phyloP scores from a whole-genome alignment of 2,797 vertebrate species.

The Cirrhinus mrigala region DNA sequence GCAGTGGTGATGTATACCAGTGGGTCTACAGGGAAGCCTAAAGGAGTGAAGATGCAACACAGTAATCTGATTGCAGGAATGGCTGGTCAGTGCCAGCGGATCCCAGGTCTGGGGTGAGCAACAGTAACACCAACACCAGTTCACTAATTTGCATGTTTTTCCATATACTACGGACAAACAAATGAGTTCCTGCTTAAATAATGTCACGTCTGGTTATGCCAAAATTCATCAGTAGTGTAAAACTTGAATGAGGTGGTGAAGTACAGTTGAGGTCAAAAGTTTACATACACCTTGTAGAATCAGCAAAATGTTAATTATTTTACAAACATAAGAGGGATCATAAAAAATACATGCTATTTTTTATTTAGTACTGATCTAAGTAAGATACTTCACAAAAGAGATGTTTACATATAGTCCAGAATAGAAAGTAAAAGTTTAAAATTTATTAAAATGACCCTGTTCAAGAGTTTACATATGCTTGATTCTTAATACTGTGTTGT shows the following conservation, averaged over 20 bases:
- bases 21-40: constrained; percentile 87
- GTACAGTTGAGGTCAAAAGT: not conserved
- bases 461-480: too few relatives aligned
- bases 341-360: too few relatives aligned
- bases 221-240: not conserved
- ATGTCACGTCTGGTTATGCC: not conserved
- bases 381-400: too few relatives aligned
- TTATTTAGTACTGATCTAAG: too few relatives aligned
- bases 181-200: not conserved
- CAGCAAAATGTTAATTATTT: too few relatives aligned
- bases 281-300: too few relatives aligned
- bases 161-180: not conserved
- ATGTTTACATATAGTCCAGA: too few relatives aligned
- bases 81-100: constrained; percentile 88
- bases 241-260: not conserved
- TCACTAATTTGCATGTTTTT: not conserved
- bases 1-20: constrained; percentile 91
- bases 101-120: constrained; percentile 86
- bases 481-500: too few relatives aligned
- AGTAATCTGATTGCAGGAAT: constrained; percentile 88
- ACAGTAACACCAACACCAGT: not conserved
- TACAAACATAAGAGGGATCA: too few relatives aligned
- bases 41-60: constrained; percentile 89
- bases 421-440: too few relatives aligned
- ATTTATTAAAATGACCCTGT: too few relatives aligned